A percentile compares a stretch with the other conserved stretches of the same genome.
Conservation (phyloP, 2,113 vertebrate species). For the Alligator mississippiensis region DNA sequence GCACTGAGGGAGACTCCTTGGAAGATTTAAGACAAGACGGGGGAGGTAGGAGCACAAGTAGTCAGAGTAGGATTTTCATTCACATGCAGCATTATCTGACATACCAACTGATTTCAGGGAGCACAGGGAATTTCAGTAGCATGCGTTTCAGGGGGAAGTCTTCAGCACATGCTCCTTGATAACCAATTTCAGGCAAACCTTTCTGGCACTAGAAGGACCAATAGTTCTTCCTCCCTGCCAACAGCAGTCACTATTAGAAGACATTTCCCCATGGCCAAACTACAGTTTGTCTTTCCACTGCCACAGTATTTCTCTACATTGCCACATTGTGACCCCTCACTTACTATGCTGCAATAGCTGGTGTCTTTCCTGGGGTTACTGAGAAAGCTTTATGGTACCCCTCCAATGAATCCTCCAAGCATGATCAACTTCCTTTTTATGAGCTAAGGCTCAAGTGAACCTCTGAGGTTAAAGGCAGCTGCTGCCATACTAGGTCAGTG, state of each 20-base stretch:
- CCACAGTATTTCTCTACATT: not conserved
- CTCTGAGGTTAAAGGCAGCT: not conserved
- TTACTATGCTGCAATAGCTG: not conserved
- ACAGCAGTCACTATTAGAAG: fast-evolving
- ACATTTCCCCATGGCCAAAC: not conserved
- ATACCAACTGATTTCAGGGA: too few species aligned
- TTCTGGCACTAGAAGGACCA: not conserved
- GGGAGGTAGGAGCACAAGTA: fast-evolving
- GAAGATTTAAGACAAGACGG: not conserved
- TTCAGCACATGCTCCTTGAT: not conserved
- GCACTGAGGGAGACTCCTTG: not conserved
- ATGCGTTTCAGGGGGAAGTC: not conserved
- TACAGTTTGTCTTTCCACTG: not conserved
- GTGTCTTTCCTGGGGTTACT: not conserved
- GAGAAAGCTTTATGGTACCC: not conserved
- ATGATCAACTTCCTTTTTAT: not conserved
- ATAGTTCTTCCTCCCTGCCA: not conserved
- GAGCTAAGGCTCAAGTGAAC: not conserved
- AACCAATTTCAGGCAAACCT: not conserved
- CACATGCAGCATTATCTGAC: not conserved
- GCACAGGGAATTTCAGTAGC: not conserved
- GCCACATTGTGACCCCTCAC: not conserved
- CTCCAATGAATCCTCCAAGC: not conserved
- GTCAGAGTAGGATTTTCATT: not conserved
- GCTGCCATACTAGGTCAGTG: not conserved